Evolutionary conservation across 2,888 invertebrate species (phyloP), one percentile per base, ranked within the genome.

Genomic region (Chalcosyrphus nemorum): DNA sequence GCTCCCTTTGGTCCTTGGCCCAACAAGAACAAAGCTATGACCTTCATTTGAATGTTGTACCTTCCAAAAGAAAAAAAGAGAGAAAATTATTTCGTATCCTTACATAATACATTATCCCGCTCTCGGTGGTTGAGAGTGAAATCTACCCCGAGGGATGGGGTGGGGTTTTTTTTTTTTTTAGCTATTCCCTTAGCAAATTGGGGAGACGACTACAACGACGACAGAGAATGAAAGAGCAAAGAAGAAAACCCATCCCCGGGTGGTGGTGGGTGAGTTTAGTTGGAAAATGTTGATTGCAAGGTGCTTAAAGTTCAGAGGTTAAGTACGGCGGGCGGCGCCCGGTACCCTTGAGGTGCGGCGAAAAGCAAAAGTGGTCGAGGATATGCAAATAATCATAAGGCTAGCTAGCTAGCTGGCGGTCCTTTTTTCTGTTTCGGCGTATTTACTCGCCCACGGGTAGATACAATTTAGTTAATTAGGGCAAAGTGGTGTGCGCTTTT

Each of bases 101-200:
- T 76, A 61, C 71, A 66, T 77, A 71, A 82, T 66, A 77, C 66
- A 82, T 82, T 77, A 82, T 66, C 66, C 45, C 50, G 21, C 52
- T 76, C 32, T 59, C 43, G 71, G 81, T 77, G 77, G 80, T 74
- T 71, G 35, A 24, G 35, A n/a, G n/a, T n/a, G n/a, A 24, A 4
- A 24, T 4, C 24, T 2, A 35, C 59, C 29, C 61, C 13, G 9
- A 27, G 54, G 29, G 19, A 7, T 13, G 41, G 52, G 52, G n/a
- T n/a, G n/a, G n/a, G n/a, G n/a, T n/a, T n/a, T n/a, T n/a, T n/a
- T n/a, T n/a, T n/a, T n/a, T n/a, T n/a, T n/a, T 54, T 17, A 38
- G 24, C 35, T 56, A 45, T 47, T 74, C 54, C 66, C 24, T 38
- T 45, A 21, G 29, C 59, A 41, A 76, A 66, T 57, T 66, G 35